Conservation (phyloP, 2,888 invertebrate species). For the Lasioglossum malachurum region DNA sequence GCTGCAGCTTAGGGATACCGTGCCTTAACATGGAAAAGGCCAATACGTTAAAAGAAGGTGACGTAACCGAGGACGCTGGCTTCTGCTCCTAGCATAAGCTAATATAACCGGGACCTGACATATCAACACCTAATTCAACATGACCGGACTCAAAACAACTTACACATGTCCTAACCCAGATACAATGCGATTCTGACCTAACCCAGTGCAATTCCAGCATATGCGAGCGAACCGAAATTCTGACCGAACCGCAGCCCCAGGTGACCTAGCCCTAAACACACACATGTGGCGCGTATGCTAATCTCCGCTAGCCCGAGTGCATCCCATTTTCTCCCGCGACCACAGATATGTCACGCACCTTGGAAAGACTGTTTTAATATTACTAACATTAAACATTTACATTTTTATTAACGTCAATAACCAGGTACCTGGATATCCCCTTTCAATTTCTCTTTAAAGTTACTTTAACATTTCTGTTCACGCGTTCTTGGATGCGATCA, state of each 20-base stretch:
- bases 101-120: background rate
- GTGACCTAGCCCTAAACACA: background rate
- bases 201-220: background rate
- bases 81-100: background rate
- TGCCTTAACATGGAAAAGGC: background rate
- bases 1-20: slow-evolving; percentile 26
- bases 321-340: background rate
- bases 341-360: background rate
- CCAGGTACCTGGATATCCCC: too few species aligned
- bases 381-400: too few species aligned
- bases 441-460: too few species aligned
- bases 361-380: background rate
- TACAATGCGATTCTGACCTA: background rate
- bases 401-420: too few species aligned
- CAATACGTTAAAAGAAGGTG: background rate
- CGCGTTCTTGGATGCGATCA: too few species aligned
- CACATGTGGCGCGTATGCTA: background rate
- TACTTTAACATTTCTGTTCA: too few species aligned
- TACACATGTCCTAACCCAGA: background rate
- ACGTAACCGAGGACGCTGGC: too few species aligned
- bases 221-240: background rate
- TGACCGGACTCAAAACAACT: background rate
- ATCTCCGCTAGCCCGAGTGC: background rate
- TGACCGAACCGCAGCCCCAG: slow-evolving; percentile 11
- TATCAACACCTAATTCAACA: background rate